Conservation (phyloP, 2,797 vertebrate genomes). For the Mormyrops boulengeri region DNA sequence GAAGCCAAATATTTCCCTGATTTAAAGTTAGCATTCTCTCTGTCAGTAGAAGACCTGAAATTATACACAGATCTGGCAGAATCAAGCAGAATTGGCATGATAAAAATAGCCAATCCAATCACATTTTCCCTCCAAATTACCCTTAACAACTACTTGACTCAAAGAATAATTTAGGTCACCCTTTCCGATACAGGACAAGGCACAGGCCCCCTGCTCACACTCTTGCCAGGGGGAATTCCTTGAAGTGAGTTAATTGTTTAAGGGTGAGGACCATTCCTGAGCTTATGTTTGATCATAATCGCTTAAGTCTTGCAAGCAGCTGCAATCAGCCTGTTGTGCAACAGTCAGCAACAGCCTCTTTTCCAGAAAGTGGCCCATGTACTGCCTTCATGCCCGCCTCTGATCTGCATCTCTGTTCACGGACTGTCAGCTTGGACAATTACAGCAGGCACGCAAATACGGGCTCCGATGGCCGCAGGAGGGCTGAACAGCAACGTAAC, state of each 20-base stretch:
- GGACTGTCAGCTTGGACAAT: neutral
- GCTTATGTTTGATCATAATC: slow-evolving; percentile 4
- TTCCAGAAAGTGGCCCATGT: neutral
- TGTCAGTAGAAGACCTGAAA: neutral
- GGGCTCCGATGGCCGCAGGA: neutral
- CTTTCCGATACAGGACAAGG: neutral
- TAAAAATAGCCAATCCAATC: neutral
- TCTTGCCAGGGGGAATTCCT: slow-evolving; percentile 1
- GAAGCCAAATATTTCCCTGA: neutral
- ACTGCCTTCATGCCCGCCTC: neutral
- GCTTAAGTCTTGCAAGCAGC: slow-evolving; percentile 5
- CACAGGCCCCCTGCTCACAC: neutral
- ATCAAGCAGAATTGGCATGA: neutral
- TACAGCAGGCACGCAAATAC: neutral
- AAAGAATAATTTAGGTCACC: slow-evolving; percentile 1
- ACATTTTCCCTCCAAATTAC: neutral
- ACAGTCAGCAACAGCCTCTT: neutral
- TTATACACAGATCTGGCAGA: neutral
- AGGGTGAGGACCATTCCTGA: neutral
- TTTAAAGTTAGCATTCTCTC: neutral
- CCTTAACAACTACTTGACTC: neutral
- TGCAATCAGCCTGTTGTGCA: slow-evolving; percentile 7
- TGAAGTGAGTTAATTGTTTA: slow-evolving; percentile 1
- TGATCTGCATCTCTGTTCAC: neutral
- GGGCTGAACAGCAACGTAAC: neutral